Evolutionary conservation across 2,113 vertebrate genomes (phyloP).

Genomic region (Leiothrix lutea): DNA sequence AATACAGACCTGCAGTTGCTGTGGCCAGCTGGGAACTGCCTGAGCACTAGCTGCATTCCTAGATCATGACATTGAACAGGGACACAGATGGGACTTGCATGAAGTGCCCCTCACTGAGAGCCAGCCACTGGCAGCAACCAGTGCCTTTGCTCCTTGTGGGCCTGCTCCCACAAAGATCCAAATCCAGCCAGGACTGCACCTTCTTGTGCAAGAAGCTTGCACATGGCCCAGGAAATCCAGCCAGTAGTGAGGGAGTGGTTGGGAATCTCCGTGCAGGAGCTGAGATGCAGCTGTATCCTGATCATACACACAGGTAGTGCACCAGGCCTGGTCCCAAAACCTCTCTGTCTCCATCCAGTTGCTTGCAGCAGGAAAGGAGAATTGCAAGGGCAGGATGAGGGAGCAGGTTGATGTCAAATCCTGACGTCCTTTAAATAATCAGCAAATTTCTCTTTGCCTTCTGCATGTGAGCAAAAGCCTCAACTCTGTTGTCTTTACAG

Average conservation of each 20-base stretch:
- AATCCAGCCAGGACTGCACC: not conserved
- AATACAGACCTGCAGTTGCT: not conserved
- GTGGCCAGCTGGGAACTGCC: not conserved
- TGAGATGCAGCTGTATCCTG: not conserved
- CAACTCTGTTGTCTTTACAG: not conserved
- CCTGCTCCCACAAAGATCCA: not conserved
- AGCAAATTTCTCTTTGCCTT: not conserved
- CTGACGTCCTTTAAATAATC: not conserved
- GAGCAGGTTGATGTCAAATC: not conserved
- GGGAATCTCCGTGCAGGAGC: not conserved
- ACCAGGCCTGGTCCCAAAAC: not conserved
- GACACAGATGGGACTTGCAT: not conserved
- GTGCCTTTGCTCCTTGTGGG: not conserved
- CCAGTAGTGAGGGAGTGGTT: not conserved
- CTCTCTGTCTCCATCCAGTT: not conserved
- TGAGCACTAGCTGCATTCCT: constrained; percentile 8
- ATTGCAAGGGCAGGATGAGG: not conserved
- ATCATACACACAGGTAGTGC: not conserved
- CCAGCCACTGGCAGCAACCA: not conserved
- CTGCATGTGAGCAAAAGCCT: not conserved
- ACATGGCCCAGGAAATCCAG: not conserved
- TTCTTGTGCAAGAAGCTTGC: not conserved
- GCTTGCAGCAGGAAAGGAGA: not conserved
- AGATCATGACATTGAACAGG: not conserved
- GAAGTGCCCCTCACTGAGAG: not conserved